phyloP scores from a whole-genome alignment of 2,113 vertebrate species.

The Cavia aperea region DNA sequence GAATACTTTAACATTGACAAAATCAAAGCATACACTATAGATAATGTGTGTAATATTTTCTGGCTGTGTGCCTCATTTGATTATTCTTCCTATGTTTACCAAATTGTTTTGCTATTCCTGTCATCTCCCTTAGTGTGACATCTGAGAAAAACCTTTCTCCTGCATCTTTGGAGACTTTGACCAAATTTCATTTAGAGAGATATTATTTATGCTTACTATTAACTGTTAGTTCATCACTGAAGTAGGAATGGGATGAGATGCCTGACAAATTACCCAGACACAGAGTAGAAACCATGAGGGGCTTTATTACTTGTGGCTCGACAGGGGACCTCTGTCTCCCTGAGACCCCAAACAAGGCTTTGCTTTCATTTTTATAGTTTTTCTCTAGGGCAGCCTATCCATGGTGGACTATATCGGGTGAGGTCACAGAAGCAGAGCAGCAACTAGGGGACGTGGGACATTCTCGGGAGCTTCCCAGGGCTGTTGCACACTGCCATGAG shows the following conservation, averaged over 20 bases:
- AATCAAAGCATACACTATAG: not conserved
- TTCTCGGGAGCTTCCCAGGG: not conserved
- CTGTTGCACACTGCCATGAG: not conserved
- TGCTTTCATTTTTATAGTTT: not conserved
- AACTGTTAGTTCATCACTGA: not conserved
- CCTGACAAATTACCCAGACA: not conserved
- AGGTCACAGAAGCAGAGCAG: not conserved
- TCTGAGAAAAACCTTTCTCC: not conserved
- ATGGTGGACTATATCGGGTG: not conserved
- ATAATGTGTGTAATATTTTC: not conserved
- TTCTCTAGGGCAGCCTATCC: not conserved
- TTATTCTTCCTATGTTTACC: not conserved
- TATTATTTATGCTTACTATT: not conserved
- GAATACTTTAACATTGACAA: not conserved
- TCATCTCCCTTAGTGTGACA: not conserved
- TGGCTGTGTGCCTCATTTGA: not conserved
- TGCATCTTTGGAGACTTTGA: not conserved
- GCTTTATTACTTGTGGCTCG: not conserved
- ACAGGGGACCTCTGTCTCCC: not conserved
- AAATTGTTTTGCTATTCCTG: not conserved
- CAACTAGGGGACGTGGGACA: not conserved
- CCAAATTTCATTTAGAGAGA: not conserved
- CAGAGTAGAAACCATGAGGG: not conserved
- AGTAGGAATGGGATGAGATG: not conserved
- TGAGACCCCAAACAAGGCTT: not conserved